Evolutionary conservation across 1,140 invertebrate genomes (phyloP).

Genomic region (Zaprionus kolodkinae): DNA sequence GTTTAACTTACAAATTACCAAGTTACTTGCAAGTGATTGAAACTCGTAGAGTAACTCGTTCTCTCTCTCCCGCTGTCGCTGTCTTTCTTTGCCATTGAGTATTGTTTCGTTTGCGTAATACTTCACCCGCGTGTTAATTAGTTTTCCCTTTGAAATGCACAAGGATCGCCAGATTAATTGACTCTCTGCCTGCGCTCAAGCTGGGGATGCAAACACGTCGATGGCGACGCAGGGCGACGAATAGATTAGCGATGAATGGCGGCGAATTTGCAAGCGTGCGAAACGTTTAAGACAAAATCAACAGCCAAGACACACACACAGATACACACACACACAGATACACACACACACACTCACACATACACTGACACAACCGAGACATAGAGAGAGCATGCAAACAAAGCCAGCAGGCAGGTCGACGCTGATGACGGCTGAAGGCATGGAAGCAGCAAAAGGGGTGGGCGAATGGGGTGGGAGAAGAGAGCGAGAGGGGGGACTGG

Average conservation of each 20-base stretch:
- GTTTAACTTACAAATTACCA: background rate
- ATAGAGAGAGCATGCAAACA: background rate
- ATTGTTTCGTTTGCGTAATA: background rate
- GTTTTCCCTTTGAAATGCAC: constrained; percentile 20
- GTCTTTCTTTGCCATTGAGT: background rate
- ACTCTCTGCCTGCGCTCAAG: background rate
- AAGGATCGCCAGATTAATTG: constrained; percentile 22
- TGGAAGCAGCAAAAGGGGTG: background rate
- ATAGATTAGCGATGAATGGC: constrained; percentile 27
- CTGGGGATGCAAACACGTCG: background rate
- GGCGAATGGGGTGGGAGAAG: background rate
- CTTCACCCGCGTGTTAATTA: constrained; percentile 8
- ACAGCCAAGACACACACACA: constrained; percentile 41
- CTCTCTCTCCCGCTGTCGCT: background rate
- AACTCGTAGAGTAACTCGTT: background rate
- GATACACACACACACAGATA: background rate
- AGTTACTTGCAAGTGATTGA: background rate
- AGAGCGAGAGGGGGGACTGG: background rate
- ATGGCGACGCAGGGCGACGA: background rate
- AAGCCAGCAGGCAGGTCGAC: background rate
- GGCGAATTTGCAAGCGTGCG: constrained; percentile 51
- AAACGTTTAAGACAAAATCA: constrained; percentile 69
- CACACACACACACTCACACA: background rate
- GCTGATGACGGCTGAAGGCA: constrained; percentile 1
- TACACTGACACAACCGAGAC: background rate